A percentile compares a stretch with the other conserved stretches of the same genome.
phyloP scores from a whole-genome alignment of 2,797 vertebrate genomes.

The Silurus lanzhouensis region DNA sequence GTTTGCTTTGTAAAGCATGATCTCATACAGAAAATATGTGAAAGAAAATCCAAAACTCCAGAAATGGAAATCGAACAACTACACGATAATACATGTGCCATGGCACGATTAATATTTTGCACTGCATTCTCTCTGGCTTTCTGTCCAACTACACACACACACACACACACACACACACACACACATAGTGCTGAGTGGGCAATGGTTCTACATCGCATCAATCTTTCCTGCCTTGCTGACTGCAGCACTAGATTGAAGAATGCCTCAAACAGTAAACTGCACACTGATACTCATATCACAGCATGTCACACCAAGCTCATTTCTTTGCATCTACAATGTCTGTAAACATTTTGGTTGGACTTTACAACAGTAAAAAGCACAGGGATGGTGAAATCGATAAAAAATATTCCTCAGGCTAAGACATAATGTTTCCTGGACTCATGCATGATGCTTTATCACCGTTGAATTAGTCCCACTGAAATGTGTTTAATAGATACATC shows the following conservation, averaged over 20 bases:
- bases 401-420: slow-evolving; percentile 9
- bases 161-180: slow-evolving; percentile 27
- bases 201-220: slow-evolving; percentile 37
- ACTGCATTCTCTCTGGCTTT: not conserved
- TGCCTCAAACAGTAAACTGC: slow-evolving; percentile 27
- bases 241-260: slow-evolving; percentile 28
- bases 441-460: not conserved
- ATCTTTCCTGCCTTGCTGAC: slow-evolving; percentile 40
- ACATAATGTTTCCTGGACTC: slow-evolving; percentile 21
- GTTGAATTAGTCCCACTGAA: not conserved
- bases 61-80: not conserved
- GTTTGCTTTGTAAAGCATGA: not conserved
- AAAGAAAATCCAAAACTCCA: not conserved
- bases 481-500: not conserved
- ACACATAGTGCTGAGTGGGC: slow-evolving; percentile 39
- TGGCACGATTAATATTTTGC: slow-evolving; percentile 1
- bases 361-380: not conserved
- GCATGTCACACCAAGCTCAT: not conserved
- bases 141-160: not conserved
- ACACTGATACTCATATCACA: slow-evolving; percentile 8
- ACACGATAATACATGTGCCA: not conserved
- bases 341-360: slow-evolving; percentile 12
- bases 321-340: slow-evolving; percentile 6
- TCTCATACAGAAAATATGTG: not conserved
- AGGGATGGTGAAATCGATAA: slow-evolving; percentile 20